Evolutionary conservation across 2,888 invertebrate species (phyloP).

Genomic region (Laothoe populi): DNA sequence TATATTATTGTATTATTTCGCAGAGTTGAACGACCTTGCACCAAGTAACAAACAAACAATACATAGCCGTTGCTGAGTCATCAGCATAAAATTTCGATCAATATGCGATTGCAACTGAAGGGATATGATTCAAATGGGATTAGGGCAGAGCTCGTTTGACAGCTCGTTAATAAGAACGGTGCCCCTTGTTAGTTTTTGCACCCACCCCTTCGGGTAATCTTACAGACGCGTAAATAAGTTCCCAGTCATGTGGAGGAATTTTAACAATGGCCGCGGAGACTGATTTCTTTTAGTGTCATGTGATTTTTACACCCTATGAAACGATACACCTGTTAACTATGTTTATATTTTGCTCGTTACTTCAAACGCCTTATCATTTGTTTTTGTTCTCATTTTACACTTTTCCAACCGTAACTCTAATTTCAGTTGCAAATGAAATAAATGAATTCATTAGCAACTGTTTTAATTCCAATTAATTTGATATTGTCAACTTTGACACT

Average conservation of each 20-base stretch:
- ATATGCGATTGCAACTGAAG: conserved; percentile 53
- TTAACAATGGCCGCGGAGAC: conserved; percentile 40
- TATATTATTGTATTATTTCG: not conserved
- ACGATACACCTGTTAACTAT: conserved; percentile 8
- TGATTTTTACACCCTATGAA: conserved; percentile 3
- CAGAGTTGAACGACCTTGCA: conserved; percentile 13
- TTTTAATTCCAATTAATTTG: not conserved
- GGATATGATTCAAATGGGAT: conserved; percentile 67
- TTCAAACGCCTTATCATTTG: not conserved
- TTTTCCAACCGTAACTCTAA: not conserved
- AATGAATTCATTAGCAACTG: not conserved
- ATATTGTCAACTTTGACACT: not conserved
- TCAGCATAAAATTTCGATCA: conserved; percentile 39
- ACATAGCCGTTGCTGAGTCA: conserved; percentile 28
- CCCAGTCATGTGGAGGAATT: conserved; percentile 44
- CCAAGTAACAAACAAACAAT: conserved; percentile 26
- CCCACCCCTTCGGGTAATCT: conserved; percentile 65
- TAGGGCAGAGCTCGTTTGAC: conserved; percentile 71
- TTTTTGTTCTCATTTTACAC: not conserved
- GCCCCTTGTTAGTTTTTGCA: conserved; percentile 77
- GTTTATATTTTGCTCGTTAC: not conserved
- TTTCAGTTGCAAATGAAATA: too few species aligned
- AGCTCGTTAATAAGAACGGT: conserved; percentile 76
- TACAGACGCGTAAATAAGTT: conserved; percentile 62
- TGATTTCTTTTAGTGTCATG: conserved; percentile 33